These are phyloP conservation scores for Lycopodina hypogea DNA, from an alignment of 37 sponge, comb jelly and placozoan genomes.

Conservation along the genomic window DNA sequence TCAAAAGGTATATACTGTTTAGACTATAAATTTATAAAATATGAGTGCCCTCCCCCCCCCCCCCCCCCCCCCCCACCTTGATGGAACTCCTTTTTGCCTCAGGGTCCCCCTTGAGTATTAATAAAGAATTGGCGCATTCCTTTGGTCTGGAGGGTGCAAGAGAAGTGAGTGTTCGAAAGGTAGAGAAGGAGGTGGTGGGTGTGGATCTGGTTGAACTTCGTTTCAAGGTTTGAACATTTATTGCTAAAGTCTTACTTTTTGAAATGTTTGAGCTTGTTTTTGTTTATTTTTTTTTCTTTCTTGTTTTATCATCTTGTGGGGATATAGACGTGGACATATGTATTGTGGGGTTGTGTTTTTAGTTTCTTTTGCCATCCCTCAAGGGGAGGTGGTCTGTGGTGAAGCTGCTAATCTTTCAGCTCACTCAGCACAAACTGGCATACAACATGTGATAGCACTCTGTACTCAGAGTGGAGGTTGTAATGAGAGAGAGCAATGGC, in stretches of 20 bases:
- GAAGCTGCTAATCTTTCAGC: not conserved
- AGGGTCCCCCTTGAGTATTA: constrained; percentile 65
- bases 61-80: constrained; percentile 33
- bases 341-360: not conserved
- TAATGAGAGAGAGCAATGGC: not conserved
- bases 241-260: not conserved
- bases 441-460: not conserved
- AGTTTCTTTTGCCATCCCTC: not conserved
- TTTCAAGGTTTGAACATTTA: constrained; percentile 36
- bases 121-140: constrained; percentile 48
- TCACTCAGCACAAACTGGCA: not conserved
- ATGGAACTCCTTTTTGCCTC: not conserved
- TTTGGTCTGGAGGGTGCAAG: constrained; percentile 46
- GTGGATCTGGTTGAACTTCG: constrained; percentile 61
- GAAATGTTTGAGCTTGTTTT: not conserved
- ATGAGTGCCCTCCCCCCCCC: not conserved
- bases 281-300: not conserved
- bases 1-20: constrained; percentile 41
- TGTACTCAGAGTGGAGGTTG: not conserved
- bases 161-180: constrained; percentile 48
- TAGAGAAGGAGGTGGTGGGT: constrained; percentile 44
- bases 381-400: not conserved
- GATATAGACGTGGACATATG: too few species aligned
- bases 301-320: not conserved
- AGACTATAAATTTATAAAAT: not conserved